phyloP scores from a whole-genome alignment of 2,113 vertebrate genomes.

The Epinephelus moara region DNA sequence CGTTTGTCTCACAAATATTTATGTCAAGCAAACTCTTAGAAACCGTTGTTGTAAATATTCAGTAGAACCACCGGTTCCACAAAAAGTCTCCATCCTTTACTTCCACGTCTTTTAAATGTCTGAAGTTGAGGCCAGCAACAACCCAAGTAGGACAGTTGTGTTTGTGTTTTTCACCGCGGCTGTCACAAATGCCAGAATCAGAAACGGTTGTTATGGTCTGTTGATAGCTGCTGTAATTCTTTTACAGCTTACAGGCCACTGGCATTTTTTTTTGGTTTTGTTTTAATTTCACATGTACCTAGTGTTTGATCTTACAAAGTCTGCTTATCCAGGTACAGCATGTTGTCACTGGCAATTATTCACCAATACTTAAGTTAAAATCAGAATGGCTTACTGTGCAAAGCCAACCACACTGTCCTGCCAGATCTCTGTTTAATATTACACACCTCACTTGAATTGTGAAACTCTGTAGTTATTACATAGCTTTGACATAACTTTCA shows the following conservation, averaged over 20 bases:
- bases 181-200: conserved; percentile 10
- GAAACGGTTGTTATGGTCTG: not conserved
- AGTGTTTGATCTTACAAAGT: not conserved
- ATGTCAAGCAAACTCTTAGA: not conserved
- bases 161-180: conserved; percentile 10
- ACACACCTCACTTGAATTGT: conserved; percentile 5
- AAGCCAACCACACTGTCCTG: not conserved
- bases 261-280: not conserved
- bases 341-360: conserved; percentile 27
- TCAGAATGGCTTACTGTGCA: conserved; percentile 30
- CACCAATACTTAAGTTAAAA: conserved; percentile 10
- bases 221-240: conserved; percentile 20
- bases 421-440: conserved; percentile 29
- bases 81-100: not conserved
- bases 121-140: not conserved
- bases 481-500: conserved; percentile 1
- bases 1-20: conserved; percentile 44
- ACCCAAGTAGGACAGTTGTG: not conserved
- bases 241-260: not conserved
- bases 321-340: not conserved
- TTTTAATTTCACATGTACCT: not conserved
- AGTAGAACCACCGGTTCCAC: not conserved
- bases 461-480: conserved; percentile 27
- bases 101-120: conserved; percentile 6
- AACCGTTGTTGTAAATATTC: conserved; percentile 7